Percentiles rank a stretch among this genome's conserved stretches.
phyloP scores from a whole-genome alignment of 1,140 invertebrate genomes.

The Aphidius ervi region DNA sequence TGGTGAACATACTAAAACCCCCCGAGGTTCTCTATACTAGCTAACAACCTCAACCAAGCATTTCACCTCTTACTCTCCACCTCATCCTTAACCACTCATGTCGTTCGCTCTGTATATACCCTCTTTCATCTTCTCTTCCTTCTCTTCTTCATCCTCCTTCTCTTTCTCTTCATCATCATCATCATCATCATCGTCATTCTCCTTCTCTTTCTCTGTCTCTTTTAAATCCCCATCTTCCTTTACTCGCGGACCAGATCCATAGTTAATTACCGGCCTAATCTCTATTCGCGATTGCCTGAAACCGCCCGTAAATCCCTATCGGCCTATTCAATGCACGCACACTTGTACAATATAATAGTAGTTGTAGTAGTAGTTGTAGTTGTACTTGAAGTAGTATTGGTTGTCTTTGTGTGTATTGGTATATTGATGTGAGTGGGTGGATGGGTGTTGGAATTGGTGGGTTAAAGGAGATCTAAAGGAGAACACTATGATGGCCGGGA shows the following conservation, averaged over 20 bases:
- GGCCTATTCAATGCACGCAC: constrained; percentile 41
- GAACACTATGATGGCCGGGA: too few species aligned
- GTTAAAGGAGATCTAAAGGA: too few species aligned
- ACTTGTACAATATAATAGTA: too few species aligned
- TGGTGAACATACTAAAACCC: neutral
- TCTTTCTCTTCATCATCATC: neutral
- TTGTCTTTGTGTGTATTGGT: too few species aligned
- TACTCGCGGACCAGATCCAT: constrained; percentile 50
- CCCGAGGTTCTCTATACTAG: neutral
- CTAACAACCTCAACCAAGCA: constrained; percentile 23
- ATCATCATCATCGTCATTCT: too few species aligned
- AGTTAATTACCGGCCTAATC: constrained; percentile 55
- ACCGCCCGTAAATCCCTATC: constrained; percentile 55
- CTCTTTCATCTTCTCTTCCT: too few species aligned
- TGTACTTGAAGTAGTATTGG: too few species aligned
- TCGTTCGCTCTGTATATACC: too few species aligned
- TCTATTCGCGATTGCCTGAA: constrained; percentile 55
- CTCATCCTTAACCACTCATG: neutral
- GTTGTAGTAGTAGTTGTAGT: too few species aligned
- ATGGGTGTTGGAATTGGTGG: too few species aligned
- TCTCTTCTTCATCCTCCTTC: neutral
- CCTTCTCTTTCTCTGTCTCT: neutral
- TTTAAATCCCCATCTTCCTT: constrained; percentile 23
- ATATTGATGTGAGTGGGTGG: too few species aligned
- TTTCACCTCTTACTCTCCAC: constrained; percentile 20